Evolutionary conservation across 2,797 vertebrate genomes (phyloP).

Genomic region (Eutrigla gurnardus): DNA sequence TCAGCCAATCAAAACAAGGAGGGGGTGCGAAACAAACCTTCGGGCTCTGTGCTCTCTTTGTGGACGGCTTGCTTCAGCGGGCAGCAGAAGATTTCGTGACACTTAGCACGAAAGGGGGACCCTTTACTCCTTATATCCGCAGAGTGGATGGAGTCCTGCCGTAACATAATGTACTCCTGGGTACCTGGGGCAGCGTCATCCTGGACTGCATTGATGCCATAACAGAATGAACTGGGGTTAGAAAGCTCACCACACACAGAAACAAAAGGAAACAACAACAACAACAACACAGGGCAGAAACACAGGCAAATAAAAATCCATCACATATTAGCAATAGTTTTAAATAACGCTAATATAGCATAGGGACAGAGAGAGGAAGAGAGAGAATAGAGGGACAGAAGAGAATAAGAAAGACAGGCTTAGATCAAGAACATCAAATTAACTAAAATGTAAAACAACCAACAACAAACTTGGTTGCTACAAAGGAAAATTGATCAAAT

Average conservation of each 20-base stretch:
- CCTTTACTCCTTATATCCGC: conserved; percentile 99
- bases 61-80: conserved; percentile 99
- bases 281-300: conserved; percentile 59
- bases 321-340: conserved; percentile 50
- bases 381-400: conserved; percentile 47
- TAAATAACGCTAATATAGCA: conserved; percentile 33
- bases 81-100: conserved; percentile 99
- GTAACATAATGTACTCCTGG: conserved; percentile 99
- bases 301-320: conserved; percentile 68
- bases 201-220: conserved; percentile 97
- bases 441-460: conserved; percentile 55
- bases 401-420: conserved; percentile 42
- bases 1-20: conserved; percentile 85
- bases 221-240: conserved; percentile 99
- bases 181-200: conserved; percentile 99
- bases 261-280: conserved; percentile 67
- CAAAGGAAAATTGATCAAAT: conserved; percentile 49
- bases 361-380: conserved; percentile 33
- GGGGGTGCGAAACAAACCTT: conserved; percentile 95
- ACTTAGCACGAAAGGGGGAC: conserved; percentile 99
- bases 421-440: conserved; percentile 55
- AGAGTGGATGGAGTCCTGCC: conserved; percentile 99
- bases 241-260: conserved; percentile 81
- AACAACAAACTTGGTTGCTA: conserved; percentile 43
- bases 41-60: conserved; percentile 97